phyloP scores from a whole-genome alignment of 2,113 vertebrate genomes.

The Urocitellus parryii region DNA sequence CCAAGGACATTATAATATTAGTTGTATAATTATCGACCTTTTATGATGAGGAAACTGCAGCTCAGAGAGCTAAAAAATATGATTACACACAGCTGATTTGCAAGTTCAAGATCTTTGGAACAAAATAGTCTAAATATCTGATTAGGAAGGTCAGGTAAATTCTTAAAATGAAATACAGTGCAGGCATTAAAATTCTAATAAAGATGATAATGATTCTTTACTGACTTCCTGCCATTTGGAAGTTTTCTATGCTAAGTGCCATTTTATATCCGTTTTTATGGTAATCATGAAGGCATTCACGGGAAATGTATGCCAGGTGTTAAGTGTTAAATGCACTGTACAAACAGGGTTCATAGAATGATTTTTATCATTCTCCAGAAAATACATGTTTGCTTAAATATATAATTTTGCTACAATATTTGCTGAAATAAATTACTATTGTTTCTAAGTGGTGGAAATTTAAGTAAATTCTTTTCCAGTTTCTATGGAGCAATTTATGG shows the following conservation, averaged over 20 bases:
- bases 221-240: neutral
- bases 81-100: neutral
- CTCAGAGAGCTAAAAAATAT: neutral
- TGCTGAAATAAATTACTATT: neutral
- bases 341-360: neutral
- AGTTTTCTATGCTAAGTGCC: neutral
- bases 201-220: neutral
- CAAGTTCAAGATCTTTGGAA: neutral
- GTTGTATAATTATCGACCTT: neutral
- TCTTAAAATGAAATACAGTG: neutral
- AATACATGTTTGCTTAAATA: neutral
- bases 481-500: neutral
- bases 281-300: neutral
- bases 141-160: neutral
- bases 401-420: conserved; percentile 13
- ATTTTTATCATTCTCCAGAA: neutral
- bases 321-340: neutral
- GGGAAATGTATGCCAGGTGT: neutral
- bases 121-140: conserved; percentile 2
- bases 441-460: neutral
- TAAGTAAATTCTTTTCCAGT: neutral
- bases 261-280: neutral
- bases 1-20: neutral
- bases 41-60: neutral
- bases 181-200: neutral